Conservation (phyloP, 2,113 vertebrate species). For the Peromyscus polionotus region DNA sequence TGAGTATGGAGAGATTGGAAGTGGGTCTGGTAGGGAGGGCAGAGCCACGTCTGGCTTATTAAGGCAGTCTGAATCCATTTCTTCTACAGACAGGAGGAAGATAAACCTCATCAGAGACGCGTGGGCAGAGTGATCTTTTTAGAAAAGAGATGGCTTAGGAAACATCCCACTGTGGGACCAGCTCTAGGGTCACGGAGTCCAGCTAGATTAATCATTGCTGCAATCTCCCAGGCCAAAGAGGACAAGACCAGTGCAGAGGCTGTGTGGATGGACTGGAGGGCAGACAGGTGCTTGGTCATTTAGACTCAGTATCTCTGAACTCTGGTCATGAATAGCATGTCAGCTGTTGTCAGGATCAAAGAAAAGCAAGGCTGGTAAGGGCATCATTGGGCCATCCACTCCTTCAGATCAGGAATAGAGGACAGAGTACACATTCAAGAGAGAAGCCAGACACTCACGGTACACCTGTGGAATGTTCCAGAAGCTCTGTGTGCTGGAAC, state of each 20-base stretch:
- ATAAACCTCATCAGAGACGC: not conserved
- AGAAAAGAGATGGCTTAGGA: not conserved
- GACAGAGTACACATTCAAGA: fast-evolving
- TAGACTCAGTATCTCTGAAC: fast-evolving
- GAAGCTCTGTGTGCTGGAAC: not conserved
- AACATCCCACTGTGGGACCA: not conserved
- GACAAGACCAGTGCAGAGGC: not conserved
- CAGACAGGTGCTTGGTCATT: not conserved
- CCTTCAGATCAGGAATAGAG: not conserved
- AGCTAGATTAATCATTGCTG: too few relatives aligned
- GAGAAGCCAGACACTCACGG: fast-evolving
- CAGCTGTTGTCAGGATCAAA: not conserved
- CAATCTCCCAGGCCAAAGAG: not conserved
- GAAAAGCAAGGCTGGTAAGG: not conserved
- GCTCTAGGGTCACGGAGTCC: not conserved
- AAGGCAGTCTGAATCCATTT: not conserved
- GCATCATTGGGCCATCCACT: fast-evolving
- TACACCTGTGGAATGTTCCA: not conserved
- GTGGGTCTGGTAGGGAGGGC: not conserved
- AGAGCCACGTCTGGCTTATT: too few relatives aligned
- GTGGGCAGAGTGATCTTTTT: not conserved
- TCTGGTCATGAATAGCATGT: not conserved
- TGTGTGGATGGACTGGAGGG: too few relatives aligned
- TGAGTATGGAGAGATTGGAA: fast-evolving
- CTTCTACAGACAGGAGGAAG: not conserved